Evolutionary conservation across 2,113 vertebrate species (phyloP).

Genomic region (Nerophis ophidion): DNA sequence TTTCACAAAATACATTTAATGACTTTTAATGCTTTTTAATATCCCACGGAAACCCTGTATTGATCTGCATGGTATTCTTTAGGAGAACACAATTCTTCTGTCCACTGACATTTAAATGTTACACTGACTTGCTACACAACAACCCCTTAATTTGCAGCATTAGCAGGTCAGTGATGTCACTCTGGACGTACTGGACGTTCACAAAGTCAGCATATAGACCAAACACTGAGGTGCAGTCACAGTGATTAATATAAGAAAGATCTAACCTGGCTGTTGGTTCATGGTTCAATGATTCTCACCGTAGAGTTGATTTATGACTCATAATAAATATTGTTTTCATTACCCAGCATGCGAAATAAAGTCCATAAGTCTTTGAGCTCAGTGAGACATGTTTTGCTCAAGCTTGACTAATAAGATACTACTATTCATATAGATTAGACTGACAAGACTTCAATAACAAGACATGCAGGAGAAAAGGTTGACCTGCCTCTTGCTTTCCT

Average conservation of each 20-base stretch:
- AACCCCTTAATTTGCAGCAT: slow-evolving; percentile 29
- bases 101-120: slow-evolving; percentile 52
- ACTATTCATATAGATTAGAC: slow-evolving; percentile 34
- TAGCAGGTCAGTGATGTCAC: slow-evolving; percentile 23
- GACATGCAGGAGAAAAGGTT: slow-evolving; percentile 15
- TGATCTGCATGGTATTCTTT: slow-evolving; percentile 14
- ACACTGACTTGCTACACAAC: slow-evolving; percentile 9
- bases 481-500: slow-evolving; percentile 31
- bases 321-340: slow-evolving; percentile 54
- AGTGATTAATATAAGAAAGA: slow-evolving; percentile 50
- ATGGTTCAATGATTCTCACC: slow-evolving; percentile 41
- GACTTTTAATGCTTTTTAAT: too few species aligned
- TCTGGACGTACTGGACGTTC: slow-evolving; percentile 18
- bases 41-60: background rate
- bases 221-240: slow-evolving; percentile 34
- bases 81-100: slow-evolving; percentile 14
- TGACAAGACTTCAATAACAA: slow-evolving; percentile 33
- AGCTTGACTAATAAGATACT: slow-evolving; percentile 28
- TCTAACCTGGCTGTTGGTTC: slow-evolving; percentile 43
- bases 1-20: too few species aligned
- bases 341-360: slow-evolving; percentile 28
- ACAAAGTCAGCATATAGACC: slow-evolving; percentile 18
- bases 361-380: slow-evolving; percentile 25
- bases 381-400: slow-evolving; percentile 16
- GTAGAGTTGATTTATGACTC: slow-evolving; percentile 50